These are phyloP conservation scores for Silurus lanzhouensis DNA, from an alignment of 2,797 vertebrate genomes.

Conservation along the genomic window DNA sequence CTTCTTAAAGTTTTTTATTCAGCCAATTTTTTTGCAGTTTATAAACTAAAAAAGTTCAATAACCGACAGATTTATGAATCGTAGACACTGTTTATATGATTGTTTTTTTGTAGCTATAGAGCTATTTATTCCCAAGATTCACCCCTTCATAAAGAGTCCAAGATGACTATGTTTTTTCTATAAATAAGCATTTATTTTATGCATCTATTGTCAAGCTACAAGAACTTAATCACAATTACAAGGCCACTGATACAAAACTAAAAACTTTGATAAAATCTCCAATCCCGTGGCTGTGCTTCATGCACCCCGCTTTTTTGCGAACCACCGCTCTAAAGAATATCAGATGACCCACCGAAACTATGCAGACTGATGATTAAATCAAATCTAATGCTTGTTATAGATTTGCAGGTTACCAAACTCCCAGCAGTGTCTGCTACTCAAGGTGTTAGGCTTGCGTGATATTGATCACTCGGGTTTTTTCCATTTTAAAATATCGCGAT, in stretches of 20 bases:
- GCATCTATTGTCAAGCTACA: background rate
- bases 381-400: slow-evolving; percentile 30
- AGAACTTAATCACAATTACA: background rate
- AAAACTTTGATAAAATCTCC: background rate
- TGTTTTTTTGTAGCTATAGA: background rate
- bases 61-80: background rate
- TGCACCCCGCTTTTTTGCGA: background rate
- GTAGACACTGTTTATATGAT: background rate
- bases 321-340: background rate
- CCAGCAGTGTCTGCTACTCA: slow-evolving; percentile 13
- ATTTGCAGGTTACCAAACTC: slow-evolving; percentile 3
- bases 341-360: slow-evolving; percentile 16
- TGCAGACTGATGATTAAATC: slow-evolving; percentile 23
- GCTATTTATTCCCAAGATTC: background rate
- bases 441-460: background rate
- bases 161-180: background rate
- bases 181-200: no score
- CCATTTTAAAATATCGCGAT: slow-evolving; percentile 30
- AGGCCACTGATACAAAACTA: no score
- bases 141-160: background rate
- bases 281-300: background rate
- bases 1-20: background rate
- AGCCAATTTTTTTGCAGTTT: background rate
- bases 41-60: no score
- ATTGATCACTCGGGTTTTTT: background rate